Percentiles rank a stretch among this genome's conserved stretches.
Evolutionary conservation across 2,113 vertebrate species (phyloP).

Genomic region (Sus scrofa): T2T-Sscrofa CM000817.6:162941501-162942000

Average conservation of each 20-base stretch:
- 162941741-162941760: not conserved
- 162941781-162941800: not conserved
- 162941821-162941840: not conserved
- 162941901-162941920: not conserved
- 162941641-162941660: not conserved
- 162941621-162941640: not conserved
- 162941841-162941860: not conserved
- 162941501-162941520: not conserved
- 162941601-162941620: not conserved
- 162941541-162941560: not conserved
- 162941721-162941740: not conserved
- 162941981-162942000: not conserved
- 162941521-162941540: not conserved
- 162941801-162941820: not conserved
- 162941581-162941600: not conserved
- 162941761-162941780: fast-evolving
- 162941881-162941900: not conserved
- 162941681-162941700: not conserved
- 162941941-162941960: not conserved
- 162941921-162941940: not conserved
- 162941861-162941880: not conserved
- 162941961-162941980: not conserved
- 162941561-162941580: not conserved
- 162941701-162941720: not conserved
- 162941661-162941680: not conserved